Conservation (phyloP, 2,113 vertebrate genomes). For the Pholis gunnellus region DNA sequence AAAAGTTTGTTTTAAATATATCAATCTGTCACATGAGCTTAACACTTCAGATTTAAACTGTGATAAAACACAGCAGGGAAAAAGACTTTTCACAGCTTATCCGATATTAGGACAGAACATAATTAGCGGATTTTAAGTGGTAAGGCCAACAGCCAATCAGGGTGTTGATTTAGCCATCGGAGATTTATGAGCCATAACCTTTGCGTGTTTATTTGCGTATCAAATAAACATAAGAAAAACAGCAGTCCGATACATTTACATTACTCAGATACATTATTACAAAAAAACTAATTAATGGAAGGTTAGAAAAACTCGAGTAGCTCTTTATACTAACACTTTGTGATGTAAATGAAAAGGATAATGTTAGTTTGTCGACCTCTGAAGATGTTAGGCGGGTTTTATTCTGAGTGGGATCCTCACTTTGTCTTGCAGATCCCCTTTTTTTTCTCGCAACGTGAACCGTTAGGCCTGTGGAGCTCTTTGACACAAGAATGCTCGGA, state of each 20-base stretch:
- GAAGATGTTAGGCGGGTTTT: conserved; percentile 52
- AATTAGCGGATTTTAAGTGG: background rate
- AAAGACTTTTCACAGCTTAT: background rate
- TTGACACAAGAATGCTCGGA: conserved; percentile 1
- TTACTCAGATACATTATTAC: background rate
- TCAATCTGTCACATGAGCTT: conserved; percentile 35
- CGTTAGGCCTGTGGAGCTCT: background rate
- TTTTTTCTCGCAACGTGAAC: background rate
- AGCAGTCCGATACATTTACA: background rate
- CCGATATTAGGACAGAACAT: background rate
- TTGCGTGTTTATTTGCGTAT: background rate
- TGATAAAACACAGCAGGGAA: background rate
- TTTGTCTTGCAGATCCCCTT: conserved; percentile 59
- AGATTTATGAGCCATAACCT: background rate
- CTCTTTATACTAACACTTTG: conserved; percentile 42
- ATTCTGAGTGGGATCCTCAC: conserved; percentile 27
- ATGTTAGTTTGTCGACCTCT: conserved; percentile 46
- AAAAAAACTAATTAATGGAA: background rate
- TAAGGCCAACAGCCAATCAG: background rate
- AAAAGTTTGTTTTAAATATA: background rate
- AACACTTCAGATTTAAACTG: conserved; percentile 8
- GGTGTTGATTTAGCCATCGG: background rate
- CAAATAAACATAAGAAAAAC: background rate
- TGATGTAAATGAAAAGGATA: conserved; percentile 63
- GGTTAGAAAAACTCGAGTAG: background rate